Conservation (phyloP, 2,113 vertebrate species). For the Nibea coibor region DNA sequence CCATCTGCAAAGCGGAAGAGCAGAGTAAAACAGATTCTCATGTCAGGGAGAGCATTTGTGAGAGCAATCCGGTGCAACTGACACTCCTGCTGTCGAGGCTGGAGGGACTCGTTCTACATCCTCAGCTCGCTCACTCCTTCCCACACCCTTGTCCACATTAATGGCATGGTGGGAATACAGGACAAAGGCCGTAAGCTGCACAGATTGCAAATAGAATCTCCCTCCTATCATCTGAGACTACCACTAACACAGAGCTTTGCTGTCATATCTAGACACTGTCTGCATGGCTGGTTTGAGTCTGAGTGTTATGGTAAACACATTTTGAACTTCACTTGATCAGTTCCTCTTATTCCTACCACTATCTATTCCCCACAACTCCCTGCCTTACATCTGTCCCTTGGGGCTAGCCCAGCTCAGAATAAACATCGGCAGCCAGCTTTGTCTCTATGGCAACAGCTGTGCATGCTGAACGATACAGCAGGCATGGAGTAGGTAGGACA, state of each 20-base stretch:
- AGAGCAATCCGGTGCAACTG: background rate
- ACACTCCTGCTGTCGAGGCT: background rate
- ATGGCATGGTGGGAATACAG: constrained; percentile 38
- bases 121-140: constrained; percentile 19
- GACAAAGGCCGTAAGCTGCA: constrained; percentile 25
- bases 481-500: constrained; percentile 16
- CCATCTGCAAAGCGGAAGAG: background rate
- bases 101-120: constrained; percentile 24
- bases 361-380: constrained; percentile 47
- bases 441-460: constrained; percentile 82
- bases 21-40: constrained; percentile 5
- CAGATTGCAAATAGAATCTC: constrained; percentile 47
- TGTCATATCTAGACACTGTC: background rate
- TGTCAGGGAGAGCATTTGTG: constrained; percentile 29
- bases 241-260: constrained; percentile 6
- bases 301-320: background rate
- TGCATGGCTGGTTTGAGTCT: constrained; percentile 12
- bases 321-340: constrained; percentile 2
- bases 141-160: constrained; percentile 24
- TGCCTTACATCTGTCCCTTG: constrained; percentile 66
- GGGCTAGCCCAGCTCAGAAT: constrained; percentile 78
- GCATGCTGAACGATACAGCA: constrained; percentile 47
- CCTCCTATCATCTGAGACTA: constrained; percentile 9
- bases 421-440: constrained; percentile 76
- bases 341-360: constrained; percentile 33